Conservation (phyloP, 1,140 invertebrate species). For the Hyposmocoma kahamanoa region DNA sequence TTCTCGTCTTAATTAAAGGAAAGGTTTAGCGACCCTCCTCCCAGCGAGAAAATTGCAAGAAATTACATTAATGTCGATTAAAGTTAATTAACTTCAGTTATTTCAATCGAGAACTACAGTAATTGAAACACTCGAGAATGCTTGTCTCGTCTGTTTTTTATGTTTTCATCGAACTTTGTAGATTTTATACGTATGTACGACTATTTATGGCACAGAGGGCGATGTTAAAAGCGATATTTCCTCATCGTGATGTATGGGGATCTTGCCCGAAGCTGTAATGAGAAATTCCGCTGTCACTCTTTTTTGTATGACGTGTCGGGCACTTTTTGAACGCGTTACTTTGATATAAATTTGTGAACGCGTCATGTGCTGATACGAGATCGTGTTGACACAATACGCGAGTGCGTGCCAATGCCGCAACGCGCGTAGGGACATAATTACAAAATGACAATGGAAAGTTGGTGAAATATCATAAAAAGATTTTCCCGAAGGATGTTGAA, state of each 20-base stretch:
- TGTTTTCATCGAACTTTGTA: conserved; percentile 17
- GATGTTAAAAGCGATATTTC: conserved; percentile 61
- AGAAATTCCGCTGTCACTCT: conserved; percentile 65
- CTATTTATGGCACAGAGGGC: conserved; percentile 49
- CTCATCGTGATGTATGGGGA: conserved; percentile 59
- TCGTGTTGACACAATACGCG: background rate
- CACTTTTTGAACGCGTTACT: conserved; percentile 31
- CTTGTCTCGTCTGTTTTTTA: conserved; percentile 9
- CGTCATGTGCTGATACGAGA: conserved; percentile 11
- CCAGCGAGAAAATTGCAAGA: conserved; percentile 21
- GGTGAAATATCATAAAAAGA: too few relatives aligned
- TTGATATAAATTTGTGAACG: conserved; percentile 38
- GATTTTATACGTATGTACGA: conserved; percentile 21
- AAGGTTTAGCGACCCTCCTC: conserved; percentile 26
- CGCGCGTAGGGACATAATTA: too few relatives aligned
- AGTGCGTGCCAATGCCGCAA: too few relatives aligned
- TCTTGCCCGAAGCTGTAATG: conserved; percentile 56
- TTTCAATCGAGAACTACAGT: conserved; percentile 25
- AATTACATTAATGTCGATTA: conserved; percentile 35
- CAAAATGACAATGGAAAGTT: too few relatives aligned
- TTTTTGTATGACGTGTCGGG: conserved; percentile 47
- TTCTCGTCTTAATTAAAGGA: conserved; percentile 41
- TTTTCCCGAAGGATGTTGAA: too few relatives aligned
- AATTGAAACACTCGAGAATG: conserved; percentile 13
- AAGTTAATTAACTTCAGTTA: conserved; percentile 25